A percentile compares a stretch with the other conserved stretches of the same genome.
These are phyloP conservation scores for Torymus tubicola DNA, from an alignment of 2,888 invertebrate genomes.

Conservation along the genomic window DNA sequence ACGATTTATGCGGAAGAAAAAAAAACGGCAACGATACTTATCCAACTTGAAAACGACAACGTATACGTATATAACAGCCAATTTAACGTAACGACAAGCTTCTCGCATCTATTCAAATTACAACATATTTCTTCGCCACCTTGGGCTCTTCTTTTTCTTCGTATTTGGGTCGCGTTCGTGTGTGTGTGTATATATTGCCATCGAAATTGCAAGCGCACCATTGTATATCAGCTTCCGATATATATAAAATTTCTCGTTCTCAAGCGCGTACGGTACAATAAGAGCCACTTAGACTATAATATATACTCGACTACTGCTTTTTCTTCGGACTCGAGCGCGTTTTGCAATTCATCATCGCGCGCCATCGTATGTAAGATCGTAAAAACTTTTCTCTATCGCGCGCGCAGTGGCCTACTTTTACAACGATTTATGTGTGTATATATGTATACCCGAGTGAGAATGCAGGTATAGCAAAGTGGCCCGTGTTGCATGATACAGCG, in stretches of 20 bases:
- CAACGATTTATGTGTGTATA: too few species aligned
- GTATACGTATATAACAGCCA: too few species aligned
- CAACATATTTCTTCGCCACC: too few species aligned
- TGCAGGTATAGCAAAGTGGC: too few species aligned
- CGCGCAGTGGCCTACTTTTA: slow-evolving; percentile 17
- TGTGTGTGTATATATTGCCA: slow-evolving; percentile 17
- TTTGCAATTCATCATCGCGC: slow-evolving; percentile 42
- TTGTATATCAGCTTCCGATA: slow-evolving; percentile 28
- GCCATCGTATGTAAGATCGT: slow-evolving; percentile 7
- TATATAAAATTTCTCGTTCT: slow-evolving; percentile 28
- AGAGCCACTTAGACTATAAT: slow-evolving; percentile 16
- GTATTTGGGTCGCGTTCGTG: slow-evolving; percentile 8
- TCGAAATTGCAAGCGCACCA: slow-evolving; percentile 33
- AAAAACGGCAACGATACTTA: too few species aligned
- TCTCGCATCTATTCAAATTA: too few species aligned
- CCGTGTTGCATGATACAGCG: too few species aligned
- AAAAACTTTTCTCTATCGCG: slow-evolving; percentile 31
- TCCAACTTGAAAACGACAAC: too few species aligned
- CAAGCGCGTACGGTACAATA: slow-evolving; percentile 10
- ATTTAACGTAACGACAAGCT: too few species aligned
- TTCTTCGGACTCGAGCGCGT: neutral
- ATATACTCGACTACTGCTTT: too few species aligned
- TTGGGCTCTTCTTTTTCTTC: neutral
- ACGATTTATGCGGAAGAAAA: too few species aligned
- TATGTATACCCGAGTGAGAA: too few species aligned